Evolutionary conservation across 2,113 vertebrate species (phyloP), one percentile per base, ranked within the genome.

Genomic region (Hemibagrus wyckioides): DNA sequence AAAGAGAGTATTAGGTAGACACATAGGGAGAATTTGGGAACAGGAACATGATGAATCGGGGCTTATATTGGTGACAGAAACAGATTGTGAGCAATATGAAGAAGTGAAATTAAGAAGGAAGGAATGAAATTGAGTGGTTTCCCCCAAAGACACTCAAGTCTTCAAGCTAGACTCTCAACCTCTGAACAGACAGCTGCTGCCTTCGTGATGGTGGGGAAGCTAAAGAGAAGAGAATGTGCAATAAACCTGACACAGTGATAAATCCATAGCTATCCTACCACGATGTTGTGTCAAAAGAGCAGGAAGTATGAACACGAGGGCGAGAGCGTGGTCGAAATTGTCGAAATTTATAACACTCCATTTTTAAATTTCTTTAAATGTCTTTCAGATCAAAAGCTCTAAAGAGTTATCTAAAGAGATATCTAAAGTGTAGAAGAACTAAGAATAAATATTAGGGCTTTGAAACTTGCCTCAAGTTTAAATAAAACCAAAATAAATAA

Each of bases 231-330:
- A 89, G 88, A 85, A 91, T 90, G 82, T 86, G 67, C 75, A 90
- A 83, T 92, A 91, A 89, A 39, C 85, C 87, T 90, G 91, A 91
- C 91, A 89, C 92, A 89, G 92, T 92, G 92, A 94, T 56, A 92
- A 93, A 93, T 94, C 92, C 89, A 91, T 94, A 90, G 54, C n/a
- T 61, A 65, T 80, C 75, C 91, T 90, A 92, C 69, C 50, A 81
- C 54, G 73, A 79, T 88, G 73, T 82, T 92, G 88, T 85, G 89
- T 77, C 6, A 52, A 89, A 88, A 86, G 82, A 59, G 80, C 17
- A 59, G 75, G 73, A 69, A 84, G 57, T 81, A 69, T 67, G 69
- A 57, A 17, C 44, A n/a, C 28, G 6, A 87, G 85, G 36, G 50
- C 73, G 63, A 13, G 33, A 84, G 41, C 14, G 39, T 41, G 85